Evolutionary conservation across 2,113 vertebrate species (phyloP).

Genomic region (Raja brachyura): DNA sequence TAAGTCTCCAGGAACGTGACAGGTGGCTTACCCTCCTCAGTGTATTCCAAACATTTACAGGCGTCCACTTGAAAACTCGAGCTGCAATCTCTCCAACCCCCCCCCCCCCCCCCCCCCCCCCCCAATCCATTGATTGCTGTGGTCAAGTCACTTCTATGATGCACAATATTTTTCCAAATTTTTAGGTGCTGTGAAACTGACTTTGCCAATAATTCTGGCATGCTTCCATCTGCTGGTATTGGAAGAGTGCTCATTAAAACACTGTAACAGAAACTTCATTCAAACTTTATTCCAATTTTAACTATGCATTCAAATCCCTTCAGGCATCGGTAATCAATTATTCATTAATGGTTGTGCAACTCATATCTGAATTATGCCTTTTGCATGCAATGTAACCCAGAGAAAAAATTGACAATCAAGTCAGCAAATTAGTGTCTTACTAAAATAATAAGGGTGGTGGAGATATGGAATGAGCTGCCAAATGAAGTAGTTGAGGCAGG

Average conservation of each 20-base stretch:
- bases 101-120: not conserved
- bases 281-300: not conserved
- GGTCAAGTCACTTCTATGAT: not conserved
- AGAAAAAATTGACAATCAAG: not conserved
- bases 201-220: not conserved
- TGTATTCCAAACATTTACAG: not conserved
- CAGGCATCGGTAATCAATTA: not conserved
- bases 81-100: not conserved
- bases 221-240: not conserved
- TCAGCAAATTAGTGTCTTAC: not conserved
- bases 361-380: not conserved
- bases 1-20: not conserved
- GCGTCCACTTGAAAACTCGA: not conserved
- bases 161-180: not conserved
- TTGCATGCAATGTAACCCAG: not conserved
- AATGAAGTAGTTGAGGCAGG: too few species aligned
- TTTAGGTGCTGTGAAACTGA: not conserved
- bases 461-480: too few species aligned
- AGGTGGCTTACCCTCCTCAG: not conserved
- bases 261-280: not conserved
- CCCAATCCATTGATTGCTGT: not conserved
- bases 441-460: not conserved
- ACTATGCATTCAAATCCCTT: not conserved
- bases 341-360: not conserved
- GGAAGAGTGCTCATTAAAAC: not conserved